Base-by-base conservation (phyloP, 1,140 invertebrate species). In the Periplaneta americana region DNA sequence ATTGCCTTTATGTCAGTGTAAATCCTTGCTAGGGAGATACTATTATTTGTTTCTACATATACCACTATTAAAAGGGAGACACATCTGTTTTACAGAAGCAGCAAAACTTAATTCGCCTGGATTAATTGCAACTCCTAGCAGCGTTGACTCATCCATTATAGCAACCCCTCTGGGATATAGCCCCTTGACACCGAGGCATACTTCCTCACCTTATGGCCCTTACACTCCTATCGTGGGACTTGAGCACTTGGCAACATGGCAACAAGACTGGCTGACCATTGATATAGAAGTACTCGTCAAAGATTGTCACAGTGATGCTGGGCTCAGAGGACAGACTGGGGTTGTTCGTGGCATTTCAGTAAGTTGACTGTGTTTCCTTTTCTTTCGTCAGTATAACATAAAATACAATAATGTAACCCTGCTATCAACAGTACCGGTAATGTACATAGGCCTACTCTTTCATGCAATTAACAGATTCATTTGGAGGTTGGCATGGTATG, bases 281-380 rank as follows among this genome's bases (percentile, higher is more conserved):
- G 97, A 99, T 83, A 95, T 99, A 85, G 96, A 97, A 85, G 92
- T 93, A 15, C 90, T 94, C 35, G 95, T 99, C 84, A 93, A 94
- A 82, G 94, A 95, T 78, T 93, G 93, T 1, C 94, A 97, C 85
- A 93, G 95, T 79, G 96, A 98, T 88, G 89, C 91, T 17, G 94
- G 94, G 81, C 89, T 99, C 15, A 93, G 94, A 81, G 95, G 95
- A 9, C 96, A 98, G 88, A 94, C 93, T 76, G 98, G 97, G 33
- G 91, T 96, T 31, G 96, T 99, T 83, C 91, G 95, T 76, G 94
- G 95, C 81, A 94, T 98, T 81, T 94, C 94, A 15, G 93, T 93
- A 88, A 90, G 90, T 89, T 80, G 74, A 83, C 13, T 15, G 22
- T 13, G 13, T 57, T 57, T 22, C 22, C 13, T 13, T 13, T 13